Evolutionary conservation across 2,113 vertebrate species (phyloP).

Genomic region (Sorex araneus): DNA sequence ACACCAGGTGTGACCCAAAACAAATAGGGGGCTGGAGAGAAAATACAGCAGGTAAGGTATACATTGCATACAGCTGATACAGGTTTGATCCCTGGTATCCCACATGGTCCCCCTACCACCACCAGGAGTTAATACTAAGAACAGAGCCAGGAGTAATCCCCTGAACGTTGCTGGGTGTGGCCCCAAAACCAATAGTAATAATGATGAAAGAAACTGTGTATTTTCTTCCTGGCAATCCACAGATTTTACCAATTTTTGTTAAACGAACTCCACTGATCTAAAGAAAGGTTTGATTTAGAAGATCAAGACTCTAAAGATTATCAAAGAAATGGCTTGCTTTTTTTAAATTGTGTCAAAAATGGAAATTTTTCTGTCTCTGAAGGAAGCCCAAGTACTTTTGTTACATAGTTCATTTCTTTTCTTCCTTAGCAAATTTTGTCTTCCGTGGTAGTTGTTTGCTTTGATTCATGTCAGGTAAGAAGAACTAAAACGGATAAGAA

Average conservation of each 20-base stretch:
- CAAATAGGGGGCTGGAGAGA: no score
- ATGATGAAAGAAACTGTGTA: no score
- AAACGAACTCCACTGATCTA: background rate
- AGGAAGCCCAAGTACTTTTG: conserved; percentile 55
- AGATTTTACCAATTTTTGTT: conserved; percentile 10
- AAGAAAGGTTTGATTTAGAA: conserved; percentile 79
- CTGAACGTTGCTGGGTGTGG: no score
- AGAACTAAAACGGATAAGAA: conserved; percentile 61
- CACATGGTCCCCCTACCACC: no score
- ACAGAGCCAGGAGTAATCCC: no score
- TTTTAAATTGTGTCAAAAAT: conserved; percentile 44
- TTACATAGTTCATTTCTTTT: conserved; percentile 67
- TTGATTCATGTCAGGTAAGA: conserved; percentile 47
- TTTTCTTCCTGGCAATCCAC: background rate
- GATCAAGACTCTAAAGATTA: conserved; percentile 26
- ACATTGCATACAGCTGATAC: no score
- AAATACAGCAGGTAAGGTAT: no score
- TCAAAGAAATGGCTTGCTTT: no score
- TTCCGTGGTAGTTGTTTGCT: conserved; percentile 26
- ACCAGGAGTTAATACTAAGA: no score
- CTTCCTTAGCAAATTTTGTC: conserved; percentile 40
- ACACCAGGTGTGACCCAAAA: no score
- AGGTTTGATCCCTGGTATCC: no score
- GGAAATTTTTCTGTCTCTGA: conserved; percentile 75
- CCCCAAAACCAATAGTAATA: no score